phyloP scores from a whole-genome alignment of 64 coral and sea anemone genomes.

The Dendrophyllia cribrosa region DNA sequence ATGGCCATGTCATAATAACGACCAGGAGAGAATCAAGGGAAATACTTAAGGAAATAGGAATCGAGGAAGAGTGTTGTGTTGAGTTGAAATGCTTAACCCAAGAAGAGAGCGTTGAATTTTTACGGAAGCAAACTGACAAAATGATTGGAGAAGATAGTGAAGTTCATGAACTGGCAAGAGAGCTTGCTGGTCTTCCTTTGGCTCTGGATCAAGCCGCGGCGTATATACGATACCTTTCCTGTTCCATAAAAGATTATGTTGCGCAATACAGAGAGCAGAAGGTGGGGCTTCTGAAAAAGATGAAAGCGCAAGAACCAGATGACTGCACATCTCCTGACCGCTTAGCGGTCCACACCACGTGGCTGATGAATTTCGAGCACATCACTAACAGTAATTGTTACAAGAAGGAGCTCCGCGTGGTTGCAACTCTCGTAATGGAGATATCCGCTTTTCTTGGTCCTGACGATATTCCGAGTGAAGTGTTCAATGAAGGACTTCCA shows the following conservation, averaged over 20 bases:
- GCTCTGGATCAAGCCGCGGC: slow-evolving; percentile 82
- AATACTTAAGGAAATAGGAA: slow-evolving; percentile 39
- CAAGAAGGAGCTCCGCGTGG: slow-evolving; percentile 33
- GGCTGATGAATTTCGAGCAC: slow-evolving; percentile 81
- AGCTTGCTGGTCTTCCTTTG: slow-evolving; percentile 74
- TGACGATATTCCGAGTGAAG: slow-evolving; percentile 81
- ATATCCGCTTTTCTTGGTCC: slow-evolving; percentile 68
- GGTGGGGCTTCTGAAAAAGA: slow-evolving; percentile 22
- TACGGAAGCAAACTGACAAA: slow-evolving; percentile 26
- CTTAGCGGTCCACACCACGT: slow-evolving; percentile 73
- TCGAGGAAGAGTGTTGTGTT: slow-evolving; percentile 55
- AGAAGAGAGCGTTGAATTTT: slow-evolving; percentile 49
- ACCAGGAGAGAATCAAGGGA: slow-evolving; percentile 66
- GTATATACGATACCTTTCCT: slow-evolving; percentile 23
- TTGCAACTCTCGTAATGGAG: slow-evolving; percentile 64
- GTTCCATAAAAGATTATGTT: slow-evolving; percentile 55
- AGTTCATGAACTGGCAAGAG: slow-evolving; percentile 8
- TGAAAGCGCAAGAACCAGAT: slow-evolving; percentile 49
- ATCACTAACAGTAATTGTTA: slow-evolving; percentile 34
- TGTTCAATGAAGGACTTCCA: slow-evolving; percentile 74
- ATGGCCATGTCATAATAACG: slow-evolving; percentile 63
- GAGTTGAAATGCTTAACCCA: slow-evolving; percentile 54
- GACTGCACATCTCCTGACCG: slow-evolving; percentile 57
- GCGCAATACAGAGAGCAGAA: slow-evolving; percentile 67
- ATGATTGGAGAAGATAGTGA: neutral